phyloP scores from a whole-genome alignment of 2,797 vertebrate species.

The Trachops cirrhosus region DNA sequence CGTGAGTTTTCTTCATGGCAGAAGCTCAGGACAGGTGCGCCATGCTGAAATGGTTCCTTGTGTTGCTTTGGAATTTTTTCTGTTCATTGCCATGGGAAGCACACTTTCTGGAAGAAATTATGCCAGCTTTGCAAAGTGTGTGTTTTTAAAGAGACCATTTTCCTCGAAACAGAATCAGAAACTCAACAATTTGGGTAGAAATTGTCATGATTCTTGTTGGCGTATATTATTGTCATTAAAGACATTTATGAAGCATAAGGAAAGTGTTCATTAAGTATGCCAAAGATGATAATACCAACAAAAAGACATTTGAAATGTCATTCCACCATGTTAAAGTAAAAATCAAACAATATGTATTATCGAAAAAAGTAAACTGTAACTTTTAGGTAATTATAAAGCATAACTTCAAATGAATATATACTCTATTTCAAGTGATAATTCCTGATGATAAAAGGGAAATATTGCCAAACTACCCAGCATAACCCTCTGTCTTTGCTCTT shows the following conservation, averaged over 20 bases:
- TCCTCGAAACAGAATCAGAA: conserved; percentile 2
- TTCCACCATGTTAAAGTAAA: not conserved
- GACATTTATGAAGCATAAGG: conserved; percentile 2
- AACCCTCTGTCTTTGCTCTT: not conserved
- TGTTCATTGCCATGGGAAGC: not conserved
- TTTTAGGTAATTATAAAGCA: conserved; percentile 4
- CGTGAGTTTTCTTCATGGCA: not conserved
- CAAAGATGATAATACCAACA: not conserved
- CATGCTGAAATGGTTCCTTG: not conserved
- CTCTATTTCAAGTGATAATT: not conserved
- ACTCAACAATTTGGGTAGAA: conserved; percentile 25
- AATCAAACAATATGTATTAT: not conserved
- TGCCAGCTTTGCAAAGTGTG: not conserved
- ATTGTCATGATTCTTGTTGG: not conserved
- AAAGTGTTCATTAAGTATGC: not conserved
- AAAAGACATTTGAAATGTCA: conserved; percentile 1
- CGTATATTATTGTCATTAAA: not conserved
- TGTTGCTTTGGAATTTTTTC: not conserved
- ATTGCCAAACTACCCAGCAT: not conserved
- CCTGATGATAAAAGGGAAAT: conserved; percentile 9
- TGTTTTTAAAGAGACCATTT: conserved; percentile 31
- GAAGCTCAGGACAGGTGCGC: not conserved
- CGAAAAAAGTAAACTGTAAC: not conserved
- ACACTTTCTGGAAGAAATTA: not conserved
- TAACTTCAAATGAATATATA: not conserved